Evolutionary conservation across 2,888 invertebrate genomes (phyloP), one percentile per base, ranked within the genome.

Genomic region (Beris morrisii): DNA sequence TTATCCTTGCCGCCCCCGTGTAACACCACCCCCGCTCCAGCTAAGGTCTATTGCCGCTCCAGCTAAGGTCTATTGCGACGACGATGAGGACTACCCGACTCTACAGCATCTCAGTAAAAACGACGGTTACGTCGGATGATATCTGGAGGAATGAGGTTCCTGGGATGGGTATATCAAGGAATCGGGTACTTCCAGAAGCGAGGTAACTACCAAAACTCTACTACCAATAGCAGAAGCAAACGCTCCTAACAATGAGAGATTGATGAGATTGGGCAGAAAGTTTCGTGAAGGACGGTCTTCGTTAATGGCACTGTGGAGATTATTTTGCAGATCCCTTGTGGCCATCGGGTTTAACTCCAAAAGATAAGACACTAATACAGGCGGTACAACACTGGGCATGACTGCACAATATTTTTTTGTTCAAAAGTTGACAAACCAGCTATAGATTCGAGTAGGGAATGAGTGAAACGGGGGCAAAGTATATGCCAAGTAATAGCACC

Each of bases 261-360:
- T 53, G 64, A 64, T 64, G 64, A 64, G 64, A 64, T 64, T 64
- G 64, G 64, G 54, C 64, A 64, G 54, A 54, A 64, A 64, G 64
- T 61, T 61, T 32, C 48, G 61, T 61, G 61, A 61, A 61, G 61
- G 61, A 61, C 61, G 52, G 44, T 61, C 38, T 31, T 22, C 43
- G 43, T 44, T 38, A 46, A 58, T 58, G 48, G 50, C 12, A 61
- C 52, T 22, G 52, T 52, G 50, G 32, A 28, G 13, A 52, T 11
- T 52, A 11, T 11, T 28, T 28, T 61, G 32, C 50, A 50, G 38
- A 52, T 61, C 50, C 52, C 61, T 50, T 50, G 61, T 61, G 50
- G 52, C 61, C 61, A 61, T 61, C 61, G 61, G n/a, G 52, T 61
- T 61, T 50, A 32, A 61, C 9, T 61, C 61, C 50, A 38, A 11